Conservation (phyloP, 2,113 vertebrate species). For the Corythornis vintsioides region DNA sequence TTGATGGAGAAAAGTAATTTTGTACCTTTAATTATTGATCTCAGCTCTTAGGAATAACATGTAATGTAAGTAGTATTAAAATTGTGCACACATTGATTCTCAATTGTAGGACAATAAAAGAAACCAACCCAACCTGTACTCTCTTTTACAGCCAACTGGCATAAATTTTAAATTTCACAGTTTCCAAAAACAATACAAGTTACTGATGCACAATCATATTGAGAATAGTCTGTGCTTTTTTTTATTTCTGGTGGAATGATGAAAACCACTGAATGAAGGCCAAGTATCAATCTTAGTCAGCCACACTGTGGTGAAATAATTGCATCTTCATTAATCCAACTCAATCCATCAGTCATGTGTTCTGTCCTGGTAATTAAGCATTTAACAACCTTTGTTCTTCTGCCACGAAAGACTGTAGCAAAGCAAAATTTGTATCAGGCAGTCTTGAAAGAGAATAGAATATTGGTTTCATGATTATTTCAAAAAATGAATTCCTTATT, state of each 20-base stretch:
- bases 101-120: not conserved
- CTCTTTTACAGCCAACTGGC: conserved; percentile 9
- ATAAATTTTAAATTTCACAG: not conserved
- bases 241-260: conserved; percentile 57
- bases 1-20: not conserved
- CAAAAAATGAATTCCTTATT: conserved; percentile 31
- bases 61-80: not conserved
- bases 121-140: not conserved
- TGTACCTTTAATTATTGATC: not conserved
- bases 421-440: conserved; percentile 1
- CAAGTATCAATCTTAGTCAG: conserved; percentile 51
- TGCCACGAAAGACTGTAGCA: conserved; percentile 17
- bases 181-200: conserved; percentile 45
- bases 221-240: conserved; percentile 13
- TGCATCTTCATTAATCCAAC: not conserved
- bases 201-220: conserved; percentile 19
- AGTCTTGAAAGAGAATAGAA: conserved; percentile 30
- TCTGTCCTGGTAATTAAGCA: conserved; percentile 31
- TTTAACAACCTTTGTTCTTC: conserved; percentile 54
- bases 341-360: conserved; percentile 24
- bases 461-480: not conserved
- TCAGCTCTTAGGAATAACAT: not conserved
- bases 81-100: not conserved
- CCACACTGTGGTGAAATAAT: conserved; percentile 44
- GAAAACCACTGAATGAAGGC: conserved; percentile 39